phyloP scores from a whole-genome alignment of 2,888 invertebrate genomes.

The Phalera bucephala region DNA sequence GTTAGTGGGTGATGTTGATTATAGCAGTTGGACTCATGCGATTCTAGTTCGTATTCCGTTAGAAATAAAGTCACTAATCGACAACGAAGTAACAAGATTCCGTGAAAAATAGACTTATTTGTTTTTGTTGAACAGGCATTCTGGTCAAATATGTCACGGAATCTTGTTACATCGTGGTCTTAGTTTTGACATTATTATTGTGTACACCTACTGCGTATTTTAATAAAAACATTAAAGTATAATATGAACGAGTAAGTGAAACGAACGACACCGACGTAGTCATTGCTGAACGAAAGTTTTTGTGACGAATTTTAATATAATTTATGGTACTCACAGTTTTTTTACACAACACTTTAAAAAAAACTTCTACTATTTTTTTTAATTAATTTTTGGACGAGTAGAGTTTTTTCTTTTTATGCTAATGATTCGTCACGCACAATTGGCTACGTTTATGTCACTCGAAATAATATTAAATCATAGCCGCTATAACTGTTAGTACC shows the following conservation, averaged over 20 bases:
- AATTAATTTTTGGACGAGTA: no score
- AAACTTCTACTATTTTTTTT: no score
- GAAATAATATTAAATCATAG: constrained; percentile 36
- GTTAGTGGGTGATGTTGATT: constrained; percentile 54
- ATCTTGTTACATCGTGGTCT: no score
- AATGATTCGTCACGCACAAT: no score
- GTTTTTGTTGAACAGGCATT: no score
- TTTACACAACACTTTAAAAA: no score
- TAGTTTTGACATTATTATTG: no score
- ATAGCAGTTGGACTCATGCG: constrained; percentile 29
- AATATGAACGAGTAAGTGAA: constrained; percentile 22
- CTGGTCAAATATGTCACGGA: no score
- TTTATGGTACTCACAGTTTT: no score
- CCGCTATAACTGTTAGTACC: constrained; percentile 31
- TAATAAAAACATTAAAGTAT: constrained; percentile 11
- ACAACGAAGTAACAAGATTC: constrained; percentile 6
- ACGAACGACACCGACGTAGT: constrained; percentile 26
- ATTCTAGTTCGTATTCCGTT: constrained; percentile 28
- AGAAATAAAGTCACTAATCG: constrained; percentile 28
- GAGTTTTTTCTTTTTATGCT: no score
- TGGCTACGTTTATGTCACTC: constrained; percentile 25
- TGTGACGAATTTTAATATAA: no score
- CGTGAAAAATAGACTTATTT: no score
- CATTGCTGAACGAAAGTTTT: not conserved
- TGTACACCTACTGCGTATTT: constrained; percentile 26